These are phyloP conservation scores for Squalus acanthias DNA, from an alignment of 2,797 vertebrate species.

Conservation along the genomic window DNA sequence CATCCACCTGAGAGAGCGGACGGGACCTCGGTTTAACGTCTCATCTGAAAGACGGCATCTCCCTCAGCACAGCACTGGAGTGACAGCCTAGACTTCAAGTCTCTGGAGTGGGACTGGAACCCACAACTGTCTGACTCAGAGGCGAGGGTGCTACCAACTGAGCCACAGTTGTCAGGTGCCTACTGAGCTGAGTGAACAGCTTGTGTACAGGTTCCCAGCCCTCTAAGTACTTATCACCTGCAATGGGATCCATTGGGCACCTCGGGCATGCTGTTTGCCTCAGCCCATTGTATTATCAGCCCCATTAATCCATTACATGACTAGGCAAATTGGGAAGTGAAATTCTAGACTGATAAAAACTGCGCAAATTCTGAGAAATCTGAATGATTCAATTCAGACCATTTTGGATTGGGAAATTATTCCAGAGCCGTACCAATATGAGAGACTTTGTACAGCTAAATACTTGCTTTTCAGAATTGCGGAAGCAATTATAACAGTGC, in stretches of 20 bases:
- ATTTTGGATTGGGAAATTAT: background rate
- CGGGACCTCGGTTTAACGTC: no score
- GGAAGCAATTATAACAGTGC: background rate
- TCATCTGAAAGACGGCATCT: no score
- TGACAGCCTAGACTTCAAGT: no score
- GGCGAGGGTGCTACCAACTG: no score
- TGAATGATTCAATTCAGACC: background rate
- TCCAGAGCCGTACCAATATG: background rate
- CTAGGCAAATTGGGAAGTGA: background rate
- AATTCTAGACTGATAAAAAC: background rate
- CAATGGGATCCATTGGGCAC: background rate
- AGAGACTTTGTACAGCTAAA: background rate
- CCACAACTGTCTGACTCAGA: no score
- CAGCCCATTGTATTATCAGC: background rate
- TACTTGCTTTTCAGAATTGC: background rate
- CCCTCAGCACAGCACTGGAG: no score
- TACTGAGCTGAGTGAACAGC: background rate
- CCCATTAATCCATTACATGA: background rate
- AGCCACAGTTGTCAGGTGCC: background rate
- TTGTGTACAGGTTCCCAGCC: background rate
- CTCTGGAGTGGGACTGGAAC: no score
- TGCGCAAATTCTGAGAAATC: background rate
- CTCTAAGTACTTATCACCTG: background rate
- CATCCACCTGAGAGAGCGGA: no score
- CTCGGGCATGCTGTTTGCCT: background rate